These are phyloP conservation scores for Silurus glanis DNA, from an alignment of 2,113 vertebrate species.

Conservation along the genomic window DNA sequence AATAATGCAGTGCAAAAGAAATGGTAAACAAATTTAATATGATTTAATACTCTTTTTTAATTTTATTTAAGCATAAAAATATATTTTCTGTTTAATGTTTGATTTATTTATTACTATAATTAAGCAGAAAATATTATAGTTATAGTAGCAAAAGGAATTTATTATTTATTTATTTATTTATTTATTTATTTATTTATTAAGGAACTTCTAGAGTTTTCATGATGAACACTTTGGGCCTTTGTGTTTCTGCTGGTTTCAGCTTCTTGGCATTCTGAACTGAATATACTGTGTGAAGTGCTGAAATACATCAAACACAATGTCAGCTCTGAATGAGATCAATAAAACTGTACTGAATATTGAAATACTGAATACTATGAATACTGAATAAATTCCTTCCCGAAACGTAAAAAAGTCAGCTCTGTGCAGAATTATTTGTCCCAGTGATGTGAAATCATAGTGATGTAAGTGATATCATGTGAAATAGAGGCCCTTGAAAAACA, in stretches of 20 bases:
- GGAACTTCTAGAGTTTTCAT: neutral
- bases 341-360: neutral
- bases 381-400: too few species aligned
- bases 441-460: neutral
- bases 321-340: neutral
- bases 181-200: too few species aligned
- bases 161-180: too few species aligned
- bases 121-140: too few species aligned
- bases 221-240: neutral
- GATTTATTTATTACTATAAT: too few species aligned
- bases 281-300: neutral
- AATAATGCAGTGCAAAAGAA: neutral
- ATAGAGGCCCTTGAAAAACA: neutral
- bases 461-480: neutral
- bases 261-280: neutral
- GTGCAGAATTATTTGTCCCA: neutral
- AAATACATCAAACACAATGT: neutral
- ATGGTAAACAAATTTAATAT: conserved; percentile 55
- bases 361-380: too few species aligned
- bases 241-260: neutral
- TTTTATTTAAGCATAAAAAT: neutral
- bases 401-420: neutral
- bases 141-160: too few species aligned
- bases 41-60: neutral
- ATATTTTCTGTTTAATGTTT: too few species aligned